phyloP scores from a whole-genome alignment of 2,888 invertebrate species.

The Osmoderma eremita region DNA sequence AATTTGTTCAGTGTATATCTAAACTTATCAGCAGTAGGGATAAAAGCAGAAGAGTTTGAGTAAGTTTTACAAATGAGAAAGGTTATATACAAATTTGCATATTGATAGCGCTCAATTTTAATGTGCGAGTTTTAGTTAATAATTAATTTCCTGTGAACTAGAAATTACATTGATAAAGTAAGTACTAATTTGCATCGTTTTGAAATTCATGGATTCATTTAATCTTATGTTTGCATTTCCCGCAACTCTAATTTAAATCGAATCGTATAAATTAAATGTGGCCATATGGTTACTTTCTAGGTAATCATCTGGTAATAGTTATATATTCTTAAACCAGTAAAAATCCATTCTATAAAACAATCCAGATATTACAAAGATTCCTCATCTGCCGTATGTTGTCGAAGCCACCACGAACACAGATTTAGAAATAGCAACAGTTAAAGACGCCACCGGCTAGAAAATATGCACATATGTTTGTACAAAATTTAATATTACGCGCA shows the following conservation, averaged over 20 bases:
- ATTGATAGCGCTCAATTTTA: not conserved
- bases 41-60: no score
- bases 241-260: not conserved
- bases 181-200: slow-evolving; percentile 5
- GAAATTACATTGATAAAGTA: slow-evolving; percentile 10
- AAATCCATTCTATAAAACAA: slow-evolving; percentile 21
- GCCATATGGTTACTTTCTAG: slow-evolving; percentile 9
- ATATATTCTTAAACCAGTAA: not conserved
- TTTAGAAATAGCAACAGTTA: not conserved
- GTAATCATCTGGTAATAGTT: not conserved
- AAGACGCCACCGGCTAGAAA: slow-evolving; percentile 1
- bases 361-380: slow-evolving; percentile 12
- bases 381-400: slow-evolving; percentile 31
- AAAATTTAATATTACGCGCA: slow-evolving; percentile 2
- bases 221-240: no score
- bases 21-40: no score
- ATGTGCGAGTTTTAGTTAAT: not conserved
- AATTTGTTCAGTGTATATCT: no score
- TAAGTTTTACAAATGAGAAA: no score
- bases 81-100: slow-evolving; percentile 1
- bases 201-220: not conserved
- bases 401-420: not conserved
- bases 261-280: not conserved
- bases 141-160: slow-evolving; percentile 9
- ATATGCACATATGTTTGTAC: slow-evolving; percentile 2